These are phyloP conservation scores for Phenacoccus solenopsis DNA, from an alignment of 1,140 invertebrate species.

Conservation along the genomic window DNA sequence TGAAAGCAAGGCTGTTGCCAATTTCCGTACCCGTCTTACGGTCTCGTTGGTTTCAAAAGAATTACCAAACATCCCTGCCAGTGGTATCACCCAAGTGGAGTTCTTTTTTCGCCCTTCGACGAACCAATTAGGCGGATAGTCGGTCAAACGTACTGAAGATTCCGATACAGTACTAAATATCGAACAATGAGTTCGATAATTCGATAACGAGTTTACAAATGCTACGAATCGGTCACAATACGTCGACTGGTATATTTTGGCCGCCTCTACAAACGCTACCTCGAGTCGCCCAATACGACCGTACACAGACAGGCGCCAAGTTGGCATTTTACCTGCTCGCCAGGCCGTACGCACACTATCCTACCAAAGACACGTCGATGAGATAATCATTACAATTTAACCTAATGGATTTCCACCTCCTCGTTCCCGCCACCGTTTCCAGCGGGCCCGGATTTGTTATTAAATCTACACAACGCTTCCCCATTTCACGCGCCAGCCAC, in stretches of 20 bases:
- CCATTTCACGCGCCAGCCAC: too few relatives aligned
- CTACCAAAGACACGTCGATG: background rate
- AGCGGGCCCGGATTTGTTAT: too few relatives aligned
- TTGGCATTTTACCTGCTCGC: background rate
- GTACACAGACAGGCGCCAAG: background rate
- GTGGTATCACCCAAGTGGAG: background rate
- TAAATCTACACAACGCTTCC: too few relatives aligned
- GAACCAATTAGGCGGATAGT: too few relatives aligned
- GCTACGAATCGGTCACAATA: background rate
- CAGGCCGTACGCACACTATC: background rate
- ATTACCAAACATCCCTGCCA: too few relatives aligned
- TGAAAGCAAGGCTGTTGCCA: background rate
- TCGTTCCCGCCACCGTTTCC: background rate
- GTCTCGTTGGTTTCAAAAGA: too few relatives aligned
- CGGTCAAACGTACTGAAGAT: too few relatives aligned
- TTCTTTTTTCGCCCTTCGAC: too few relatives aligned
- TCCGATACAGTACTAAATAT: too few relatives aligned
- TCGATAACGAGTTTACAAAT: background rate
- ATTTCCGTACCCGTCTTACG: background rate
- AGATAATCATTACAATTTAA: conserved; percentile 3
- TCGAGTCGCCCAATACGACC: background rate
- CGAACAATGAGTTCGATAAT: background rate
- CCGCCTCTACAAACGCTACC: background rate
- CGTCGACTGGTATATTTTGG: background rate
- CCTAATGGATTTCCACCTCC: background rate